Percentiles rank a stretch among this genome's conserved stretches.
phyloP scores from a whole-genome alignment of 1,140 invertebrate genomes.

The Neotoxoptera formosana region DNA sequence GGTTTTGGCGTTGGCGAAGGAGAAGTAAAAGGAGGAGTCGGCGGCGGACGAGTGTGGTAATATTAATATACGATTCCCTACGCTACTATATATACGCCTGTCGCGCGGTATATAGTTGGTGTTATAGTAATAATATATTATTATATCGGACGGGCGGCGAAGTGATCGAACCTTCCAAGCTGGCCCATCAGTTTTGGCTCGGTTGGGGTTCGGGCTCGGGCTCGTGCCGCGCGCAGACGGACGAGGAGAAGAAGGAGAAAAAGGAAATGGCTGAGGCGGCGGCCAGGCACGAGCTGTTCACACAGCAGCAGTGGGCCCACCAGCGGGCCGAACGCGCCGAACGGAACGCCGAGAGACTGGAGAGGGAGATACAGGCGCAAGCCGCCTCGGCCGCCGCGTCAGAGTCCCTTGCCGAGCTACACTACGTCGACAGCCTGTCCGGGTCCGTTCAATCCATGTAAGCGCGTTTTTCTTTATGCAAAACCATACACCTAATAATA shows the following conservation, averaged over 20 bases:
- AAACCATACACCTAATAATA: neutral
- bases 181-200: slow-evolving; percentile 63
- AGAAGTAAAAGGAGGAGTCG: neutral
- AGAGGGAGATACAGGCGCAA: slow-evolving; percentile 50
- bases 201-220: slow-evolving; percentile 61
- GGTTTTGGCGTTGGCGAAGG: neutral
- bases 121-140: neutral
- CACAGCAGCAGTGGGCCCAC: slow-evolving; percentile 59
- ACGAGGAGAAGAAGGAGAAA: slow-evolving; percentile 63
- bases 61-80: neutral
- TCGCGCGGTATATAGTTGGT: slow-evolving; percentile 4
- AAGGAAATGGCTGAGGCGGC: slow-evolving; percentile 60
- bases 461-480: slow-evolving; percentile 19
- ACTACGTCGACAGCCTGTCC: slow-evolving; percentile 57
- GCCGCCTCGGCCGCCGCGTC: slow-evolving; percentile 54
- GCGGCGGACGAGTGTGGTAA: neutral
- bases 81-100: slow-evolving; percentile 23
- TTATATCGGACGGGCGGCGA: slow-evolving; percentile 34
- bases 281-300: slow-evolving; percentile 58
- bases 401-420: slow-evolving; percentile 43
- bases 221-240: slow-evolving; percentile 61
- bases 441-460: slow-evolving; percentile 58
- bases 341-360: slow-evolving; percentile 57
- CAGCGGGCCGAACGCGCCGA: slow-evolving; percentile 58
- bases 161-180: slow-evolving; percentile 59